Percentiles rank a stretch among this genome's conserved stretches.
Evolutionary conservation across 2,113 vertebrate species (phyloP).

Genomic region (Raja brachyura): DNA sequence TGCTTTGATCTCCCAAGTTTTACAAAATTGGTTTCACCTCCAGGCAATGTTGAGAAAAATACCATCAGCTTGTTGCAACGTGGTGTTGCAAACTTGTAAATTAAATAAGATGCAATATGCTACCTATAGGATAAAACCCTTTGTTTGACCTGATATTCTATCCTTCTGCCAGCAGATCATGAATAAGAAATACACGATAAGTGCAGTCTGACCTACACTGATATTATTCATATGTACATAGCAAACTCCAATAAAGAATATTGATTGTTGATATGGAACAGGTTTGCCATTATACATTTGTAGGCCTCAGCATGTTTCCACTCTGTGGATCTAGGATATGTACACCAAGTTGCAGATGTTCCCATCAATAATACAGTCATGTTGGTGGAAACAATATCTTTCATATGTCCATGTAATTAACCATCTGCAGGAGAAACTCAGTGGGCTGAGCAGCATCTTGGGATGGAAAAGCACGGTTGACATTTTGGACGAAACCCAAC

Average conservation of each 20-base stretch:
- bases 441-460: no score
- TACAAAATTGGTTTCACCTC: not conserved
- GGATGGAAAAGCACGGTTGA: no score
- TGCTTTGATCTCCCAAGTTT: not conserved
- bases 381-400: not conserved
- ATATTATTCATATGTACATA: not conserved
- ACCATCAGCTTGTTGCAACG: not conserved
- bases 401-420: not conserved
- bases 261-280: not conserved
- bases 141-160: not conserved
- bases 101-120: not conserved
- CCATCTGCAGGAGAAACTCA: no score
- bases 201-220: not conserved
- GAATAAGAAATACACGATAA: not conserved
- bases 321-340: not conserved
- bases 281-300: not conserved
- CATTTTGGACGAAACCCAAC: no score
- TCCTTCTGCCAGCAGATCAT: not conserved
- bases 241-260: not conserved
- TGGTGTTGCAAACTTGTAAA: not conserved
- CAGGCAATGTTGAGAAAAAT: slow-evolving; percentile 17
- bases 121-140: not conserved
- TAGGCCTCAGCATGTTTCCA: not conserved
- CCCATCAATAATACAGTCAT: not conserved
- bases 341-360: not conserved